Conservation (phyloP, 2,797 vertebrate species). For the Meriones psammophilus region DNA sequence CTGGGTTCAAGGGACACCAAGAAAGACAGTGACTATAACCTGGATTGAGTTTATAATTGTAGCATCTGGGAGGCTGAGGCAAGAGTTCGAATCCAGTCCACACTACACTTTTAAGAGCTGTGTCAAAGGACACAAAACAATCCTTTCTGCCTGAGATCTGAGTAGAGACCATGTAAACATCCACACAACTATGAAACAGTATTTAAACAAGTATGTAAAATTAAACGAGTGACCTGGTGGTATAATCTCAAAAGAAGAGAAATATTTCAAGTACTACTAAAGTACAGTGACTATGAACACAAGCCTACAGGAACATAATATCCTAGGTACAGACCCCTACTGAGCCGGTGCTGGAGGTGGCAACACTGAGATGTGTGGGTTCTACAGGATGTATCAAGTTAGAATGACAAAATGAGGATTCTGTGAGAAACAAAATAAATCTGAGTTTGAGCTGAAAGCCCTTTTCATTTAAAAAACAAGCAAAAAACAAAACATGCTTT, state of each 20-base stretch:
- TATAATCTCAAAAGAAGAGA: conserved; percentile 38
- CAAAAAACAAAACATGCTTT: not conserved
- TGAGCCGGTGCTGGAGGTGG: not conserved
- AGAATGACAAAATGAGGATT: not conserved
- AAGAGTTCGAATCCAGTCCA: not conserved
- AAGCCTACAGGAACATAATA: not conserved
- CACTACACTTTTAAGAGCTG: not conserved
- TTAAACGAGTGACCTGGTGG: not conserved
- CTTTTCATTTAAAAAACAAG: conserved; percentile 14
- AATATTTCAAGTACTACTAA: not conserved
- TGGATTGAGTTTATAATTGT: not conserved
- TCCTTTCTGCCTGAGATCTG: not conserved
- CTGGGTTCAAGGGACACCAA: not conserved
- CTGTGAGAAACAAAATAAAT: conserved; percentile 46
- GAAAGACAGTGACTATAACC: conserved; percentile 1
- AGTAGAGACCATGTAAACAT: conserved; percentile 17
- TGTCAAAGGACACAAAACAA: not conserved
- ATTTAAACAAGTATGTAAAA: conserved; percentile 42
- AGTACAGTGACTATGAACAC: not conserved
- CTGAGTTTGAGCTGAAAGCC: conserved; percentile 36
- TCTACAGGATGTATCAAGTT: not conserved
- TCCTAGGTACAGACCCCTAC: not conserved
- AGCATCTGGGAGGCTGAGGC: not conserved
- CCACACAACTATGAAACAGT: conserved; percentile 40
- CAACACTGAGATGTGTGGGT: not conserved